These are phyloP conservation scores for Strix uralensis DNA, from an alignment of 2,113 vertebrate genomes.

Conservation along the genomic window DNA sequence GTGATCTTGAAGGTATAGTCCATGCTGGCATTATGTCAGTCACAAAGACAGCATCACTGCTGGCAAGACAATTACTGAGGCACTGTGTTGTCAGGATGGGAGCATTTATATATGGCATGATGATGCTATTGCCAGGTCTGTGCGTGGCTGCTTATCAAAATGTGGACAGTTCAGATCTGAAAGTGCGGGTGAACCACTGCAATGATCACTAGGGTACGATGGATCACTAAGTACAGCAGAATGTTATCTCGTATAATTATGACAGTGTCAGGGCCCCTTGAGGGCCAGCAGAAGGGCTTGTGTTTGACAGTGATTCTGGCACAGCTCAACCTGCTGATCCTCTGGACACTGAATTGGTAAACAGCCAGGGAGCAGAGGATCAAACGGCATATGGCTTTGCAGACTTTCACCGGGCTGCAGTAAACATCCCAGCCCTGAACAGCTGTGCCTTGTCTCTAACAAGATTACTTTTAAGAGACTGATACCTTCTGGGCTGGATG, in stretches of 20 bases:
- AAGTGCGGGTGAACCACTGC: not conserved
- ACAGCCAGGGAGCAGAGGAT: conserved; percentile 53
- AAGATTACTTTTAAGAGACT: conserved; percentile 58
- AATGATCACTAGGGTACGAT: not conserved
- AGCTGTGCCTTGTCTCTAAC: conserved; percentile 48
- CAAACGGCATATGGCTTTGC: conserved; percentile 55
- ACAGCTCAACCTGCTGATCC: conserved; percentile 2
- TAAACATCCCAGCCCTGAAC: conserved; percentile 43
- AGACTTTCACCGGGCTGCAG: conserved; percentile 25
- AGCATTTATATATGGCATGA: not conserved
- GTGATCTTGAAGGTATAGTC: not conserved
- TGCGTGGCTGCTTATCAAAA: not conserved
- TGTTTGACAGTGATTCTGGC: conserved; percentile 40
- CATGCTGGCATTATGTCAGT: not conserved
- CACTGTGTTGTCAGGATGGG: not conserved
- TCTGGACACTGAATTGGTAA: conserved; percentile 38
- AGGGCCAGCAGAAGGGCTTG: conserved; percentile 11
- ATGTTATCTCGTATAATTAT: not conserved
- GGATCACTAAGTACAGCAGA: not conserved
- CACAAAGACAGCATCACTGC: not conserved
- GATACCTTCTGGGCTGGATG: conserved; percentile 35
- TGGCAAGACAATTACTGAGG: not conserved
- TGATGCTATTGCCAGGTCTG: not conserved
- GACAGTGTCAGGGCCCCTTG: not conserved
- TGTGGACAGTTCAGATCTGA: not conserved